Base-by-base conservation (phyloP, 2,113 vertebrate genomes). In the Peromyscus leucopus region DNA sequence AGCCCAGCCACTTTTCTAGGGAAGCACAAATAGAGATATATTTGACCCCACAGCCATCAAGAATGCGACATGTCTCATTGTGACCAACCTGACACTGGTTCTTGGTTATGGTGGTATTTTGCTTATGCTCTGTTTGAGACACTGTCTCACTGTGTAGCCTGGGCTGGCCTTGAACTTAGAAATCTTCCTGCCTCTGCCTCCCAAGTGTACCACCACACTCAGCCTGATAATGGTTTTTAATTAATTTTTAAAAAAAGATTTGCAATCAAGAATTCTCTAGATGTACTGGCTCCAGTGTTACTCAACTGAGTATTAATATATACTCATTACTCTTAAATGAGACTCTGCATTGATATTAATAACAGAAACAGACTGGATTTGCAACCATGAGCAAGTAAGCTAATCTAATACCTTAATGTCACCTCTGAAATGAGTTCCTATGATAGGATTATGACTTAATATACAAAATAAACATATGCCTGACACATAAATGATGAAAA, bases 341-440 rank as follows among this genome's bases (percentile, higher is more conserved):
- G 48, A 55, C 55, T 86, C n/a, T 89, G 57, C n/a, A 65, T 36
- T 61, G 89, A 59, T 17, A n/a, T 89, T 78, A 85, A 78, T 11
- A 59, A 36, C 17, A 22, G 33, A 59, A 57, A n/a, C 42, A 82
- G 55, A 79, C 19, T 79, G 31, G 26, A 26, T 96, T 67, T 97
- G 84, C 78, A 16, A 92, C 9, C 63, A 79, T 7, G 28, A 51
- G 31, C 51, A 95, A 95, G 61, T 48, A 95, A 95, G 21, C 51
- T 85, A 31, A 85, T 59, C 63, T 92, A 65, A 74, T 39, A 78
- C 36, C 48, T 93, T 17, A 57, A 61, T 92, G 89, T 72, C n/a
- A 92, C 65, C 63, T 88, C 39, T 82, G 88, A 85, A 94, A 80
- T 55, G 79, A 75, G 31, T 59, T 79, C 4, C 79, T 5, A 74